Evolutionary conservation across 1,140 invertebrate genomes (phyloP), one percentile per base, ranked within the genome.

Genomic region (Trichomalopsis sarcophagae): DNA sequence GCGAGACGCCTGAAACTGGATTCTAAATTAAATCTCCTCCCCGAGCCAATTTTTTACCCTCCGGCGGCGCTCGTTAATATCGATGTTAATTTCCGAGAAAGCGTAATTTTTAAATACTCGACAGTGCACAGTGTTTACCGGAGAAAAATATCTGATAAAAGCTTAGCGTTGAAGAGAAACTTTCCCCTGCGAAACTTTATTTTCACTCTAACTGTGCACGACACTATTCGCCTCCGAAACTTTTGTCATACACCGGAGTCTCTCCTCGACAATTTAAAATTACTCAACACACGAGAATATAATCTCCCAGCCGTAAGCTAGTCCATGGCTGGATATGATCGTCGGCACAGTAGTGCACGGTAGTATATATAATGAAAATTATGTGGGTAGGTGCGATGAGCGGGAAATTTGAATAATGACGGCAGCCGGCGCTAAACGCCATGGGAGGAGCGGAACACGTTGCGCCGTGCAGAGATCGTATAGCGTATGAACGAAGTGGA

Each of bases 1-100:
- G n/a, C 27, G 68, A 71, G 68, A 9, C 2, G 30, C 23, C 68
- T 33, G 23, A 74, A 74, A 76, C 40, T 50, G 44, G 44, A n/a
- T 76, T 76, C 23, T 76, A 50, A 76, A 76, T 76, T 76, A 23
- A 76, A 76, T 76, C 23, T 76, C 13, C 21, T 21, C 55, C n/a
- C 21, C 13, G n/a, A 14, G 13, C 10, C 50, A 10, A 40, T 40
- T 55, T 17, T 55, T 55, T 10, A 14, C 1, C 10, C 33, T 33
- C 33, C 33, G 33, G 50, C 13, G 1, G 13, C 13, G 17, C 55
- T 62, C 21, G 21, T 62, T 62, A n/a, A 62, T 62, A 62, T 62
- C 55, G 17, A 21, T n/a, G 55, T 62, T 62, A 62, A 62, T 62
- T 7, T 17, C 55, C 17, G 55, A 13, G 40, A 44, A 44, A 44